A percentile compares a stretch with the other conserved stretches of the same genome.
phyloP scores from a whole-genome alignment of 2,113 vertebrate genomes.

The Podarcis raffonei region DNA sequence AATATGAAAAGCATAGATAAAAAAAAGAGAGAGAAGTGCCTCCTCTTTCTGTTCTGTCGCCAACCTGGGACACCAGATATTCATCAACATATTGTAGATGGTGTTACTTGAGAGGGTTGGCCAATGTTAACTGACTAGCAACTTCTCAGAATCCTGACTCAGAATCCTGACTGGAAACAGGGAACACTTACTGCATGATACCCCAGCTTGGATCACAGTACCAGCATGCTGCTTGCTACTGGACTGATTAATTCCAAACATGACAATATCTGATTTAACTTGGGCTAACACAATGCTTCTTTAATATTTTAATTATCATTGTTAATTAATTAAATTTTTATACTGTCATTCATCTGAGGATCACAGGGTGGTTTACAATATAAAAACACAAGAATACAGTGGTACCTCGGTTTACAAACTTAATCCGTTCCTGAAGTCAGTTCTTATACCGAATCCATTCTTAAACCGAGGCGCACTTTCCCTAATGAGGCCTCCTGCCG shows the following conservation, averaged over 20 bases:
- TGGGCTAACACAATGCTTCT: neutral
- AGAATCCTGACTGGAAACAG: neutral
- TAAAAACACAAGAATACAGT: too few relatives aligned
- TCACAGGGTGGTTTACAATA: too few relatives aligned
- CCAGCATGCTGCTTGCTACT: neutral
- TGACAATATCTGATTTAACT: neutral
- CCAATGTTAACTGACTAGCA: neutral
- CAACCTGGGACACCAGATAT: neutral
- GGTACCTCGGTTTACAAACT: too few relatives aligned
- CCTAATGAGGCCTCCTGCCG: too few relatives aligned
- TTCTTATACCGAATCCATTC: too few relatives aligned
- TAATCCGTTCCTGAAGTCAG: too few relatives aligned
- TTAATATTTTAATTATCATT: too few relatives aligned
- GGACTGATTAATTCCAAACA: neutral
- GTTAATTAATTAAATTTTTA: neutral
- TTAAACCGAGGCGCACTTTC: too few relatives aligned
- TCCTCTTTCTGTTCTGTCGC: neutral
- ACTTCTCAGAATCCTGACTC: neutral
- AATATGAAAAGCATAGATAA: too few relatives aligned
- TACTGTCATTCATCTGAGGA: too few relatives aligned
- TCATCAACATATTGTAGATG: neutral
- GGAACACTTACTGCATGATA: neutral
- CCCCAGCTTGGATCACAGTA: neutral
- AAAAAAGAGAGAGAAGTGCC: too few relatives aligned
- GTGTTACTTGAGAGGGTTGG: neutral